Percentiles rank a stretch among this genome's conserved stretches.
Evolutionary conservation across 2,113 vertebrate species (phyloP).

Genomic region (Thamnophis sirtalis): DNA sequence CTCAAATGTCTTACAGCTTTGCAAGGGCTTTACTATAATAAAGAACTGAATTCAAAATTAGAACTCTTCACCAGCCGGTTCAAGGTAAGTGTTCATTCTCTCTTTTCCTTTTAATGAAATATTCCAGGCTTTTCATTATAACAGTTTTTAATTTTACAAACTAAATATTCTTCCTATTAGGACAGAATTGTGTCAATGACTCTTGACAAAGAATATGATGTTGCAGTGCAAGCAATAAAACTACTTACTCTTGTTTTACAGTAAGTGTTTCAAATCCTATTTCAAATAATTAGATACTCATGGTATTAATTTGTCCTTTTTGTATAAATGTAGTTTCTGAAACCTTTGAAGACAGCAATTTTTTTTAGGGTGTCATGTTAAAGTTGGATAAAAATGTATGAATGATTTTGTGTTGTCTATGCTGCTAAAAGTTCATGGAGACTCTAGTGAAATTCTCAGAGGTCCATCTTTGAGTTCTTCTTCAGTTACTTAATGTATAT

Average conservation of each 20-base stretch:
- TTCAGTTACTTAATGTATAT: background rate
- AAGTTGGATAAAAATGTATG: background rate
- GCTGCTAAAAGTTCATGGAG: background rate
- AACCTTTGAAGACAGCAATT: background rate
- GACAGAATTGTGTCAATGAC: conserved; percentile 99
- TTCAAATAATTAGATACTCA: background rate
- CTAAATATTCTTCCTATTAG: conserved; percentile 63
- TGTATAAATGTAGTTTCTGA: background rate
- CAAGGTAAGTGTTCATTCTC: conserved; percentile 78
- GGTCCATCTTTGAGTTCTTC: background rate
- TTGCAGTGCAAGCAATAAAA: conserved; percentile 99
- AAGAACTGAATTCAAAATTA: conserved; percentile 96
- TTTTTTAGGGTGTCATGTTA: background rate
- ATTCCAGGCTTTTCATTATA: conserved; percentile 31
- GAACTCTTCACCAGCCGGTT: conserved; percentile 98
- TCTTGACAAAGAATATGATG: conserved; percentile 98
- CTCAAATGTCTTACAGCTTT: conserved; percentile 97
- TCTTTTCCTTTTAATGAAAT: background rate
- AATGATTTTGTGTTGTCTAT: background rate
- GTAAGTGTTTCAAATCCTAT: conserved; percentile 74
- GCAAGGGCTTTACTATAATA: conserved; percentile 97
- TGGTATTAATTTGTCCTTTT: background rate
- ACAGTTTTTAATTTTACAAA: conserved; percentile 27
- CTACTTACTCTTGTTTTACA: conserved; percentile 97
- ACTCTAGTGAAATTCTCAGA: background rate